These are phyloP conservation scores for Schizotus pectinicornis DNA, from an alignment of 2,888 invertebrate genomes.

Conservation along the genomic window DNA sequence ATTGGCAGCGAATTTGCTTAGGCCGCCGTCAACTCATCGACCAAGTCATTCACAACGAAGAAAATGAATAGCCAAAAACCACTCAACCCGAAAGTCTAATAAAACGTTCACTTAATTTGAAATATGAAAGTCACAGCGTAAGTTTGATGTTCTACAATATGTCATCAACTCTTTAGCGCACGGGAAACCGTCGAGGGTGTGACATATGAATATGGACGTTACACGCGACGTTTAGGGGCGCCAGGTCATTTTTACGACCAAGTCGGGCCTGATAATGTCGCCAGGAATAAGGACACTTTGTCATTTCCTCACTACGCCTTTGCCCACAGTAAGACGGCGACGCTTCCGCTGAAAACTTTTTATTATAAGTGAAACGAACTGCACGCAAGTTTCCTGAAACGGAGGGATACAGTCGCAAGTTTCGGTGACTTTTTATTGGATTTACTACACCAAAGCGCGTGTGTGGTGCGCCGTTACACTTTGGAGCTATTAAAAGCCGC, in stretches of 20 bases:
- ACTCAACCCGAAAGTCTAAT: slow-evolving; percentile 38
- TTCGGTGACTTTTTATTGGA: slow-evolving; percentile 18
- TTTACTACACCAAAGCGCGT: slow-evolving; percentile 6
- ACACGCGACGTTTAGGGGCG: slow-evolving; percentile 44
- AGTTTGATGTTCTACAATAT: slow-evolving; percentile 46
- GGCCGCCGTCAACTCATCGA: slow-evolving; percentile 11
- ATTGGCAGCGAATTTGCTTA: slow-evolving; percentile 15
- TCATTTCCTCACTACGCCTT: slow-evolving; percentile 35
- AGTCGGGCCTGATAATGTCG: slow-evolving; percentile 42
- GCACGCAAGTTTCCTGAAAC: slow-evolving; percentile 5
- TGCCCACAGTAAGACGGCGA: neutral
- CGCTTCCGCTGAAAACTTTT: slow-evolving; percentile 28
- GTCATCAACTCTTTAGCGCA: slow-evolving; percentile 47
- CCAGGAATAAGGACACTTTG: slow-evolving; percentile 42
- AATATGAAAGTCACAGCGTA: slow-evolving; percentile 47
- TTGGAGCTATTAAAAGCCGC: neutral
- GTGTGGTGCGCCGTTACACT: neutral
- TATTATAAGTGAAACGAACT: slow-evolving; percentile 14
- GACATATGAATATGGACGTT: slow-evolving; percentile 50
- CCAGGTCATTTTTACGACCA: slow-evolving; percentile 47
- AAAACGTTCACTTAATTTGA: slow-evolving; percentile 48
- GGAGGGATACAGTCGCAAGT: slow-evolving; percentile 6
- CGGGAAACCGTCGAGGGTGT: slow-evolving; percentile 38
- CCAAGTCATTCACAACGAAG: slow-evolving; percentile 20
- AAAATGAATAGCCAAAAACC: slow-evolving; percentile 25